Evolutionary conservation across 2,797 vertebrate species (phyloP).

Genomic region (Clarias pachynema): DNA sequence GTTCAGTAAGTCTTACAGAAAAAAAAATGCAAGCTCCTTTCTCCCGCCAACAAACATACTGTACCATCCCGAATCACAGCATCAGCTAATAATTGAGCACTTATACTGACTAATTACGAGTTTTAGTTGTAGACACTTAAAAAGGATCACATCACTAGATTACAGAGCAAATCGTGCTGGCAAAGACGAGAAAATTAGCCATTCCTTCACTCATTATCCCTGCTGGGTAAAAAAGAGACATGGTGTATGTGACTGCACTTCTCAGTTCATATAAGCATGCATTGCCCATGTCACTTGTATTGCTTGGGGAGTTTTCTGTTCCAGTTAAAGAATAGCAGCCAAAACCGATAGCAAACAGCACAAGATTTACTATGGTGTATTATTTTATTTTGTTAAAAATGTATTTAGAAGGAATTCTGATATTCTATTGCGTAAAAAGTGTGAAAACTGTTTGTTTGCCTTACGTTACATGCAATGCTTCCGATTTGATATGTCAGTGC

Average conservation of each 20-base stretch:
- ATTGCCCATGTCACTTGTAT: neutral
- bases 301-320: neutral
- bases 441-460: neutral
- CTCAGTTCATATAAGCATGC: too few relatives aligned
- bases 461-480: neutral
- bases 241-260: neutral
- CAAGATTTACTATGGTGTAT: neutral
- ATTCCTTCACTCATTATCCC: neutral
- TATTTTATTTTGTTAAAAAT: neutral
- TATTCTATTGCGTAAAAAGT: neutral
- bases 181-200: neutral
- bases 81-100: constrained; percentile 34
- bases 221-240: neutral
- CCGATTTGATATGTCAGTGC: neutral
- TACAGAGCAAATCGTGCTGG: constrained; percentile 26
- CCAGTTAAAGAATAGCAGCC: neutral
- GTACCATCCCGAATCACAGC: constrained; percentile 22
- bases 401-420: too few relatives aligned
- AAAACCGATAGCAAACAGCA: neutral
- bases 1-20: neutral
- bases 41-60: neutral
- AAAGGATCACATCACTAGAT: neutral
- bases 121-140: constrained; percentile 8
- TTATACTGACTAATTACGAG: constrained; percentile 39
- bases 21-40: neutral